These are phyloP conservation scores for Eidolon helvum DNA, from an alignment of 2,113 vertebrate genomes.

Conservation along the genomic window DNA sequence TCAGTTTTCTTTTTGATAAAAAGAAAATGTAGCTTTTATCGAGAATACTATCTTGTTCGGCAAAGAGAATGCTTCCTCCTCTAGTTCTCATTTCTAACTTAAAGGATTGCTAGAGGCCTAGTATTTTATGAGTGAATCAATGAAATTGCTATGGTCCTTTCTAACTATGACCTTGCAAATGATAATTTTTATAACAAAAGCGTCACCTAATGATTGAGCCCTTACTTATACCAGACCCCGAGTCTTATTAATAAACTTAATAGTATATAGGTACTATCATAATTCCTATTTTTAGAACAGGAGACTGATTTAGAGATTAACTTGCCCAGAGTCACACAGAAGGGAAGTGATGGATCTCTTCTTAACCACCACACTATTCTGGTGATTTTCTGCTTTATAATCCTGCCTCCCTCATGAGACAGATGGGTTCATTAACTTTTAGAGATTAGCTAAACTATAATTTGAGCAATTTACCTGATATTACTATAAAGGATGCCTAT, in stretches of 20 bases:
- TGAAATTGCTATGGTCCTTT: neutral
- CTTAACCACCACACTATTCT: neutral
- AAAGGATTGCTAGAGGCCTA: neutral
- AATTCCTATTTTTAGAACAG: neutral
- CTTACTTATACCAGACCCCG: neutral
- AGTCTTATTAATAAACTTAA: neutral
- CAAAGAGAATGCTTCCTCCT: neutral
- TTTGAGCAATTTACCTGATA: neutral
- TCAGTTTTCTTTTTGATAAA: neutral
- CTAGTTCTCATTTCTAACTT: neutral
- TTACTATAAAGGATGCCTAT: neutral
- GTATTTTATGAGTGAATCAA: neutral
- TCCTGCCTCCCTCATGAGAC: neutral
- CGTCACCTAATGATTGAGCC: neutral
- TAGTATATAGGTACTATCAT: neutral
- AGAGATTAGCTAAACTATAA: neutral
- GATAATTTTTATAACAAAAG: neutral
- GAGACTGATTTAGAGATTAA: neutral
- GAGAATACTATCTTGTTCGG: neutral
- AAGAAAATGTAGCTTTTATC: neutral
- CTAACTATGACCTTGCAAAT: neutral
- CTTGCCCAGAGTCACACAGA: neutral
- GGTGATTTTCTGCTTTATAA: neutral
- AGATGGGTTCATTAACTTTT: neutral
- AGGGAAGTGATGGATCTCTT: neutral